phyloP scores from a whole-genome alignment of 1,140 invertebrate species.

The Anagrus nilaparvatae region DNA sequence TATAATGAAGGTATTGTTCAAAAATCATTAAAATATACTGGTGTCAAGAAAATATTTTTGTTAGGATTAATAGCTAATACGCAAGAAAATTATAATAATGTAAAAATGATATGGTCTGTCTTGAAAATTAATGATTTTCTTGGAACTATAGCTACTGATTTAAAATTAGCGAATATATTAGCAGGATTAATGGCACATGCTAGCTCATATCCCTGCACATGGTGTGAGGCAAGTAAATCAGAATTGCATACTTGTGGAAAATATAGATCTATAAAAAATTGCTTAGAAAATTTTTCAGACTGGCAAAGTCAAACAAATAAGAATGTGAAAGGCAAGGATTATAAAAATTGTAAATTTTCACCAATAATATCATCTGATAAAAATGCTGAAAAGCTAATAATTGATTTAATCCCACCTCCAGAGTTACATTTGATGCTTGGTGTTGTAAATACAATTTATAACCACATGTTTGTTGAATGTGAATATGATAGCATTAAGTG shows the following conservation, averaged over 20 bases:
- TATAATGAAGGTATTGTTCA: conserved; percentile 2
- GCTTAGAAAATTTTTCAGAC: conserved; percentile 11
- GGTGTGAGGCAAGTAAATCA: background rate
- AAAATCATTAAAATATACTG: conserved; percentile 9
- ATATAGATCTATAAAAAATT: conserved; percentile 1
- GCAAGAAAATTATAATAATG: conserved; percentile 11
- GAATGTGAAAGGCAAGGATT: too few species aligned
- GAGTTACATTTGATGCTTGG: too few species aligned
- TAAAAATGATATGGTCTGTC: background rate
- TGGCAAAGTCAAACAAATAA: too few species aligned
- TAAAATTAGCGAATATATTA: conserved; percentile 12
- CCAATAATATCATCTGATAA: too few species aligned
- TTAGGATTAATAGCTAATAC: conserved; percentile 1
- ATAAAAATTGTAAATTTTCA: too few species aligned
- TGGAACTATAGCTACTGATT: conserved; percentile 8
- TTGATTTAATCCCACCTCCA: too few species aligned
- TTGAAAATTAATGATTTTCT: conserved; percentile 4
- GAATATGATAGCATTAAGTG: too few species aligned
- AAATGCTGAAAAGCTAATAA: too few species aligned
- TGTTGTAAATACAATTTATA: too few species aligned
- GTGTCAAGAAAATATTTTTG: conserved; percentile 11
- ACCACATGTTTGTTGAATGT: too few species aligned
- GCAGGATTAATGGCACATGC: conserved; percentile 6
- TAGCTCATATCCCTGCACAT: conserved; percentile 8
- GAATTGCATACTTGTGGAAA: background rate